Evolutionary conservation across 2,113 vertebrate genomes (phyloP), one percentile per base, ranked within the genome.

Genomic region (Siphamia tubifer): DNA sequence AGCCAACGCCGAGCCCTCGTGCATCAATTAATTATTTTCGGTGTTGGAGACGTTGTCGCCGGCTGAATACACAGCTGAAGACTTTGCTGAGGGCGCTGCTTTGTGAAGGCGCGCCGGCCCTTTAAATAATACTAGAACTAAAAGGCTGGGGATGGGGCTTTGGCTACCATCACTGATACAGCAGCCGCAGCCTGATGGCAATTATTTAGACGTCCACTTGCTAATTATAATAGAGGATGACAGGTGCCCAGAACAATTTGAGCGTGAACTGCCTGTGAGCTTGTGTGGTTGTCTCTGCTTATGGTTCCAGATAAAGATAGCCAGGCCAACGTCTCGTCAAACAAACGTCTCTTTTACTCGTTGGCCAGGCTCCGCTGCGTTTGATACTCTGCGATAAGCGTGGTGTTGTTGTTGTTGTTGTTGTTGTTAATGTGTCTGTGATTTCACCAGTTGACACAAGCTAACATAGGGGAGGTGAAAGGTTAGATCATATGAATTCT

Each of bases 211-310:
- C 69, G 42, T 90, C 88, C 77, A 48, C 63, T 77, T 66, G 74
- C 79, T 93, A 91, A 91, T 92, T 91, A 86, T 85, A 89, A 91
- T 82, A 39, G 49, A 62, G 78, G 84, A 62, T 88, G 90, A 91
- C 88, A 90, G 90, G 85, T 91, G 90, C 89, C 83, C 72, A 76
- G 72, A 90, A 89, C 77, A 66, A 87, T 87, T 74, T 81, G 79
- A 81, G 73, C 19, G 60, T 72, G 81, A 78, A 72, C 70, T 69
- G 86, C 83, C 84, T 77, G 76, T 85, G 77, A 87, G 81, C 74
- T 73, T 66, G 73, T 45, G 75, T 53, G 78, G 61, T 68, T 70
- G 75, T 64, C 55, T 71, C 25, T 47, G 77, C 79, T 77, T 62
- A 58, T 55, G 69, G 69, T 83, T 28, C 4, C 35, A 53, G 83